phyloP scores from a whole-genome alignment of 2,113 vertebrate species.

The Barbus barbus region DNA sequence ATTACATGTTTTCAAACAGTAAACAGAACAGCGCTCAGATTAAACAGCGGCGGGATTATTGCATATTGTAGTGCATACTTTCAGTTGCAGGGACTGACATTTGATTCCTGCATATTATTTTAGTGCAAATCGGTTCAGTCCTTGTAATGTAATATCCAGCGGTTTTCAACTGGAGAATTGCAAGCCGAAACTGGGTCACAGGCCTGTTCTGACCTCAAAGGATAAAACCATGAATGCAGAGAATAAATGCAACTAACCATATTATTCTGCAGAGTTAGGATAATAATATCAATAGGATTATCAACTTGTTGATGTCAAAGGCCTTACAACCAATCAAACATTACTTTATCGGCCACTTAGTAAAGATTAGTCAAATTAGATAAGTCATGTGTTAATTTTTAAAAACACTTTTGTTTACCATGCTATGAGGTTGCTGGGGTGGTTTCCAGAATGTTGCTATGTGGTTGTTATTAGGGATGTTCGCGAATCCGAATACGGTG shows the following conservation, averaged over 20 bases:
- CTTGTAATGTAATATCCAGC: neutral
- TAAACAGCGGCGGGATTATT: slow-evolving; percentile 12
- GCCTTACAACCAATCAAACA: neutral
- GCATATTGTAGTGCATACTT: neutral
- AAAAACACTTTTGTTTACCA: too few species aligned
- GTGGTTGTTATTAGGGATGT: too few species aligned
- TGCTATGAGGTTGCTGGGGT: too few species aligned
- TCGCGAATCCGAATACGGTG: too few species aligned
- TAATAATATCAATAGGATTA: neutral
- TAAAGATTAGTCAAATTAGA: neutral
- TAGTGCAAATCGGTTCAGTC: neutral
- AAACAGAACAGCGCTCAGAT: slow-evolving; percentile 9
- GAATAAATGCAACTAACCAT: neutral
- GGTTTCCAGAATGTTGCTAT: too few species aligned
- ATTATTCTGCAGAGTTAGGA: neutral
- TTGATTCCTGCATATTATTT: slow-evolving; percentile 26
- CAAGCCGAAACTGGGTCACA: neutral
- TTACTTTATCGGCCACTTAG: neutral
- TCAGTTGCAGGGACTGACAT: neutral
- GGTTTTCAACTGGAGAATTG: neutral
- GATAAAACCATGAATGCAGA: neutral
- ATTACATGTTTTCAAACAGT: slow-evolving; percentile 32
- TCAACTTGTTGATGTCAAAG: neutral
- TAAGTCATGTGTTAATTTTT: neutral
- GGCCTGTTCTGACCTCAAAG: neutral